A percentile compares a stretch with the other conserved stretches of the same genome.
Evolutionary conservation across 2,888 invertebrate species (phyloP).

Genomic region (Horisme vitalbata): DNA sequence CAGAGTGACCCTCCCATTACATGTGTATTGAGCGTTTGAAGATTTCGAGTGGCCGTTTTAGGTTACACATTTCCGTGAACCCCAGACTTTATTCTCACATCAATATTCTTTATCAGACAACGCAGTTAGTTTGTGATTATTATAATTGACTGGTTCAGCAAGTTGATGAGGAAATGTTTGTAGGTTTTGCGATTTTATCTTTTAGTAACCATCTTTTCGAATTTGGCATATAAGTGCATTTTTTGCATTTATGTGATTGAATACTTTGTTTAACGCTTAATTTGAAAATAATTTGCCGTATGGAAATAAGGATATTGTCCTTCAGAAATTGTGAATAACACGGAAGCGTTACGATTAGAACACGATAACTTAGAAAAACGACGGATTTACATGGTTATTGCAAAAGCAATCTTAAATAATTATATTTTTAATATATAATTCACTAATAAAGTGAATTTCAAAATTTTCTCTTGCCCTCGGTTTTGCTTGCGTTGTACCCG

Average conservation of each 20-base stretch:
- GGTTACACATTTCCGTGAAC: slow-evolving; percentile 35
- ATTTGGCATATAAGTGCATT: slow-evolving; percentile 4
- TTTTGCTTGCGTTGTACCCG: too few relatives aligned
- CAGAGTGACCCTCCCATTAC: slow-evolving; percentile 34
- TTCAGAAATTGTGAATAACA: slow-evolving; percentile 12
- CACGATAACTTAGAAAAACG: slow-evolving; percentile 3
- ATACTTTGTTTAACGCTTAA: slow-evolving; percentile 30
- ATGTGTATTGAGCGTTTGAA: slow-evolving; percentile 10
- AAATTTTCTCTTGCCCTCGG: too few relatives aligned
- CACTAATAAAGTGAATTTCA: too few relatives aligned
- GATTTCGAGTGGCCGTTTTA: slow-evolving; percentile 33
- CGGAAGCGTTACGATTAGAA: slow-evolving; percentile 10
- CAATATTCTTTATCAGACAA: slow-evolving; percentile 25
- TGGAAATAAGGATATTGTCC: slow-evolving; percentile 18
- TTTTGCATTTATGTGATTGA: too few relatives aligned
- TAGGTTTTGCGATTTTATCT: too few relatives aligned
- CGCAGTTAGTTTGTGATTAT: slow-evolving; percentile 29
- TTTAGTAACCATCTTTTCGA: too few relatives aligned
- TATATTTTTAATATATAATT: too few relatives aligned
- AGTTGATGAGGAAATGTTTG: slow-evolving; percentile 30
- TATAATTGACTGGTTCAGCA: slow-evolving; percentile 41
- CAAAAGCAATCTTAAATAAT: too few relatives aligned
- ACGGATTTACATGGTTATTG: background rate
- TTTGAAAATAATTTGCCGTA: slow-evolving; percentile 12
- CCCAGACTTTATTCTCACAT: slow-evolving; percentile 29